Base-by-base conservation (phyloP, 2,888 invertebrate genomes). In the Apotomis turbidana region DNA sequence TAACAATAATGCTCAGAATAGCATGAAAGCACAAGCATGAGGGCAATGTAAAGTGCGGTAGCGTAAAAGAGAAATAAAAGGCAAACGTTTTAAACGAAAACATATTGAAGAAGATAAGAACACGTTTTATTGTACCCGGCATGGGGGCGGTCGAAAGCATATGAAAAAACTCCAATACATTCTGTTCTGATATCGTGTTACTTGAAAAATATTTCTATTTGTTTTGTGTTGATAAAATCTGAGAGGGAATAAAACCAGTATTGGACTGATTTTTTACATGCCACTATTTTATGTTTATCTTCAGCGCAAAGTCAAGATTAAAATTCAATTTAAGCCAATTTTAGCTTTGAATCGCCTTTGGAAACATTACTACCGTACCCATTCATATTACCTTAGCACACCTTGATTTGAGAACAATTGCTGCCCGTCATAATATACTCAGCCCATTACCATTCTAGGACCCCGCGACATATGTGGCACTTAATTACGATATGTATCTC, bases 11-110 rank as follows among this genome's bases (percentile, higher is more conserved):
- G 78, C 70, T 79, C 71, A 77, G 75, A 71, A 76, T 75, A 59
- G 63, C 73, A 58, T 74, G 52, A 74, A 74, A 73, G 75, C 73
- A 76, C 75, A 71, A 76, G 78, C 77, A 86, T 86, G 81, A 82
- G 87, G 85, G 86, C 79, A 78, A 76, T 74, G 76, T 78, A 76
- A 78, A 81, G 76, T 79, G 80, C 82, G 83, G 86, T 83, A 82
- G 83, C 83, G 81, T 78, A 82, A 82, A 83, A 83, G 83, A 86
- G 86, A 86, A 86, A 85, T 83, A 82, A 83, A 85, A 84, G 81
- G 83, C 86, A 85, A 85, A 87, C 79, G 80, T 83, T 86, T 87
- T 85, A 85, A 88, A 87, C 85, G 87, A 87, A 87, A 89, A 90
- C 87, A 88, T 85, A 88, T 85, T 83, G 81, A 80, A 85, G 80